Percentiles rank a stretch among this genome's conserved stretches.
These are phyloP conservation scores for Oikopleura vanhoeffeni DNA, from an alignment of 23 tunicate genomes.

Conservation along the genomic window DNA sequence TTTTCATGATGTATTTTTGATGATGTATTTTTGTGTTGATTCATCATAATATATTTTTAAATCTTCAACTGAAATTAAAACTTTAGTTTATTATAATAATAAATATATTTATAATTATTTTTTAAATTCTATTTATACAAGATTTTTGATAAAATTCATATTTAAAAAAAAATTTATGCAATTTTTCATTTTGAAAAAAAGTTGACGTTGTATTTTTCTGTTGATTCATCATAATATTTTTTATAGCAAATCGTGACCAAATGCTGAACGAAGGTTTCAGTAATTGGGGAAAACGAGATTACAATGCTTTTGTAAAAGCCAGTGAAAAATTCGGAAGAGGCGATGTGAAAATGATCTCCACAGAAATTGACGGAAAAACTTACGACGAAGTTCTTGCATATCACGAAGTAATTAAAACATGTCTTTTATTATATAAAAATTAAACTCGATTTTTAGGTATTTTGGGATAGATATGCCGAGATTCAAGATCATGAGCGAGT, in stretches of 20 bases:
- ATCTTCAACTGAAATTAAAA: no score
- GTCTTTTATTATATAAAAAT: not conserved
- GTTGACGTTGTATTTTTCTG: no score
- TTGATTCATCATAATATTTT: no score
- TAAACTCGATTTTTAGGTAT: slow-evolving; percentile 11
- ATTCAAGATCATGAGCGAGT: slow-evolving; percentile 77
- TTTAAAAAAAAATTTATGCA: no score
- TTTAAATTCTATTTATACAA: no score
- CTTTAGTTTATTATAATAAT: no score
- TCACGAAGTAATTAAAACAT: slow-evolving; percentile 24
- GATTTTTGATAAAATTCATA: no score
- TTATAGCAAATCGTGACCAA: slow-evolving; percentile 42
- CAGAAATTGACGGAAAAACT: slow-evolving; percentile 86
- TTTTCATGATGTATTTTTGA: no score
- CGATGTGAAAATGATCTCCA: slow-evolving; percentile 78
- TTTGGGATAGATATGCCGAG: slow-evolving; percentile 90
- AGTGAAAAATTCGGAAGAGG: slow-evolving; percentile 90
- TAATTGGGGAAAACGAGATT: slow-evolving; percentile 76
- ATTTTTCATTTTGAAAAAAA: no score
- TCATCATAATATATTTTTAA: no score
- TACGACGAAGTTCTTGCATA: slow-evolving; percentile 81
- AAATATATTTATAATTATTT: no score
- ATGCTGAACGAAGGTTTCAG: slow-evolving; percentile 70
- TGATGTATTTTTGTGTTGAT: not conserved
- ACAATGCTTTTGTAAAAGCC: slow-evolving; percentile 75